Evolutionary conservation across 2,113 vertebrate genomes (phyloP), one percentile per base, ranked within the genome.

Genomic region (Crocuta crocuta): DNA sequence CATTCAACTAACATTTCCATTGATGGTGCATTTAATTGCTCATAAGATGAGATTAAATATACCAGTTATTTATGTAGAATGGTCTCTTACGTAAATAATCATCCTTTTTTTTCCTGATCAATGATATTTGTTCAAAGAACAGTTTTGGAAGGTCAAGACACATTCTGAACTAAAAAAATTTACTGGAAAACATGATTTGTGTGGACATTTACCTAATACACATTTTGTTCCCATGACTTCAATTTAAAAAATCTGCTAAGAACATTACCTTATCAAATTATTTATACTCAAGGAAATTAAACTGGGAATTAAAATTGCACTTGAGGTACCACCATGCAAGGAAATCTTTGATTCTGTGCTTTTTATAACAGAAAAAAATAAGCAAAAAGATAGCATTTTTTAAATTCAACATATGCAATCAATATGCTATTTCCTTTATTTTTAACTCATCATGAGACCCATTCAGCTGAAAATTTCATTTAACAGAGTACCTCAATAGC

Each of bases 71-170:
- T 17, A 43, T 13, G 15, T 15, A 81, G 12, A 73, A 89, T 71
- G 16, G 21, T 23, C 2, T 80, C 58, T 39, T 74, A 85, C 15
- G 16, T 83, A 80, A 95, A 84, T 55, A 73, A 93, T 61, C 31
- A 6, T 10, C 89, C 82, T 94, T 94, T 78, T 66, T 65, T n/a
- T 92, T 95, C 66, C 74, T 86, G 16, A 90, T 97, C 82, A 84
- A 80, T 91, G 35, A 61, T 50, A 53, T 74, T 76, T 95, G 90
- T 92, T 87, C 89, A 96, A 95, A 96, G 90, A 88, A 43, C 87
- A 94, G 35, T 89, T 95, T 85, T 21, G 43, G 78, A 73, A 90
- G 71, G n/a, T 83, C 53, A 97, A 11, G 81, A 58, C 73, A 82
- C 58, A 43, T 87, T 50, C 80, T 58, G 85, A 93, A 91, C 74